Conservation (phyloP, 2,888 invertebrate species). For the Thalpophila matura region DNA sequence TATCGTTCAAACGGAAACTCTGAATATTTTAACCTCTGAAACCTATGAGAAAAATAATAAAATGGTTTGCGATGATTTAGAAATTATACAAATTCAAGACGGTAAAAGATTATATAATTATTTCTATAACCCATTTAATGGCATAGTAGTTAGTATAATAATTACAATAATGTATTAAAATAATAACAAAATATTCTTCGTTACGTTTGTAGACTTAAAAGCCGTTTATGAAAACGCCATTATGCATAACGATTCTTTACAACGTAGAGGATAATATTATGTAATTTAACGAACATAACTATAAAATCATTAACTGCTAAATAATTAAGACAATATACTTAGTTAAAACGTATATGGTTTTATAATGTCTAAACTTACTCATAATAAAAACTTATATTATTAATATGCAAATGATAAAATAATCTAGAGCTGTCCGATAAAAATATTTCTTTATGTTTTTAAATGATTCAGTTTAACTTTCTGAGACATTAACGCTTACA, state of each 20-base stretch:
- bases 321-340: background rate
- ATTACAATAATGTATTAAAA: background rate
- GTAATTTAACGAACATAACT: background rate
- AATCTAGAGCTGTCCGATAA: background rate
- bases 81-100: background rate
- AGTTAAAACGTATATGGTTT: background rate
- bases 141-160: slow-evolving; percentile 33
- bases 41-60: background rate
- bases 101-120: slow-evolving; percentile 30
- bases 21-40: background rate
- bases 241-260: background rate
- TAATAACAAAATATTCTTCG: background rate
- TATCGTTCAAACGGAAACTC: background rate
- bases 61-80: background rate
- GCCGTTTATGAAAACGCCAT: background rate
- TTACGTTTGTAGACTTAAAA: background rate
- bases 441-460: background rate
- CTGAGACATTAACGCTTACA: slow-evolving; percentile 21
- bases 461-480: background rate
- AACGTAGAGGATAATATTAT: background rate
- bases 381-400: background rate
- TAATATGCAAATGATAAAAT: background rate
- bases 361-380: background rate
- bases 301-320: background rate
- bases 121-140: slow-evolving; percentile 6